Evolutionary conservation across 2,113 vertebrate genomes (phyloP).

Genomic region (Trochalopteron elliotii): DNA sequence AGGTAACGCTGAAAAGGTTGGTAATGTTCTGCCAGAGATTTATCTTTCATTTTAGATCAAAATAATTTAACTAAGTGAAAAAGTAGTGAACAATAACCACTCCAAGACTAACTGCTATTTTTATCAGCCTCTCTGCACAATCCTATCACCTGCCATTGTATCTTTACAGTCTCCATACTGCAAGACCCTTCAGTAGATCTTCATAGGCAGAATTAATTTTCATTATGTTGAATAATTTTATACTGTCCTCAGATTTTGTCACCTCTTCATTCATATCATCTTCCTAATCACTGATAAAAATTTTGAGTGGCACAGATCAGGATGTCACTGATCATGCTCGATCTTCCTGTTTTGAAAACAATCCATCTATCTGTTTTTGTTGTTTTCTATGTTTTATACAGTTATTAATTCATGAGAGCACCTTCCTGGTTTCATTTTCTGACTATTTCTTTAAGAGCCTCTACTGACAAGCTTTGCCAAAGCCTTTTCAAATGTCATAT

Average conservation of each 20-base stretch:
- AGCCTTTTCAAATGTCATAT: background rate
- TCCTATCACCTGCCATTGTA: background rate
- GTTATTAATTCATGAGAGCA: background rate
- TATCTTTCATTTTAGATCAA: background rate
- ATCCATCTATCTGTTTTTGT: background rate
- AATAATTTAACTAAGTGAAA: background rate
- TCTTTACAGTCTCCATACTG: background rate
- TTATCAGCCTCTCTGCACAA: background rate
- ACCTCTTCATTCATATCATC: background rate
- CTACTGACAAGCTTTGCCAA: background rate
- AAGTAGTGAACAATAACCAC: background rate
- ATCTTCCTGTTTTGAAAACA: background rate
- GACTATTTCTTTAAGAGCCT: background rate
- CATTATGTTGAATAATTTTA: background rate
- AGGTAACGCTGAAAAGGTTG: background rate
- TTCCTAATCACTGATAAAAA: background rate
- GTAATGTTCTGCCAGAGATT: background rate
- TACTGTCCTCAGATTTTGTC: background rate
- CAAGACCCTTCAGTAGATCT: background rate
- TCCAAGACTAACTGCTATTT: background rate
- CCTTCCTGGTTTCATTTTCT: background rate
- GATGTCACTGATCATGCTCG: background rate
- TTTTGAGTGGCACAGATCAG: background rate
- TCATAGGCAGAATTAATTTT: background rate
- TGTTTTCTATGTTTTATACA: background rate